Base-by-base conservation (phyloP, 2,888 invertebrate species). In the Trissonchulus latispiculum region DNA sequence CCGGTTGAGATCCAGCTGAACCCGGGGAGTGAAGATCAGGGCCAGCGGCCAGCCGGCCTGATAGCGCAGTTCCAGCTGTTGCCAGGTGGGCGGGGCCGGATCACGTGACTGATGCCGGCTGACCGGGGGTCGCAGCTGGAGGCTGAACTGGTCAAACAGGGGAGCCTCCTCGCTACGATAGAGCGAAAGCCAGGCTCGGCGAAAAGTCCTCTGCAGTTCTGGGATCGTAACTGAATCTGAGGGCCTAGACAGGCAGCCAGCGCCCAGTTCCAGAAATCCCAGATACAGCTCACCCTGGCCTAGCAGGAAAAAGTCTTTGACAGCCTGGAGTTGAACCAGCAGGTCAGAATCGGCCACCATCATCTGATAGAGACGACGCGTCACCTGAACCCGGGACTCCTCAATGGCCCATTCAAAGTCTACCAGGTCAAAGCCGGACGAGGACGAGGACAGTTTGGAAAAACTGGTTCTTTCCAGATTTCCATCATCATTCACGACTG, bases 291-390 rank as follows among this genome's bases (percentile, higher is more conserved):
- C 66, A 15, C 66, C 66, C 8, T 28, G 66, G n/a, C 66, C 66
- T 32, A 64, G 66, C 8, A 64, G 35, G 35, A 64, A 64, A 29
- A 64, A 64, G 28, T 64, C 66, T n/a, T 64, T 64, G 8, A 64
- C 66, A 8, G 28, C 15, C 8, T 64, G 15, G 8, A 64, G 31
- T 18, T 64, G 31, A 18, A 15, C 66, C 8, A 64, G 66, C 8
- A 64, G 48, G 8, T 23, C 48, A 48, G 48, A 8, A 15, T 48
- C 23, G 23, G 8, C 8, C 8, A 48, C 8, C 48, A 48, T 48
- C 48, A 48, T 15, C 8, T 48, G 8, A 23, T 48, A 23, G 8
- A 48, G 48, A 8, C 23, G 48, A 48, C 48, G 23, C 8, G 48
- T 48, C 48, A 48, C 48, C 8, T 48, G 8, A 23, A 23, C 48